Percentiles rank a stretch among this genome's conserved stretches.
phyloP scores from a whole-genome alignment of 2,113 vertebrate species.

The Myotis lucifugus region DNA sequence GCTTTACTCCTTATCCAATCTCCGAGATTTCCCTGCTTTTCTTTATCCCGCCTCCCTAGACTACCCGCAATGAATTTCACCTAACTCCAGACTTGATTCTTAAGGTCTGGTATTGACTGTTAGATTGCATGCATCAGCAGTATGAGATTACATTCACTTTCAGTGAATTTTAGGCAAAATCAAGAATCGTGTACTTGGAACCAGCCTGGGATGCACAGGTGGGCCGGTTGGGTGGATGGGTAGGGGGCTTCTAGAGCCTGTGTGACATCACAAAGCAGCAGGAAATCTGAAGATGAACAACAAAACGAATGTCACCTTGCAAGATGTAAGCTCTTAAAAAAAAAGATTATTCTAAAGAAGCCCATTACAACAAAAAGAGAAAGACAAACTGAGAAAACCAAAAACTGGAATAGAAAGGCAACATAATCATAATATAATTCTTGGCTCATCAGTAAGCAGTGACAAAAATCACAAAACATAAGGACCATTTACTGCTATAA shows the following conservation, averaged over 20 bases:
- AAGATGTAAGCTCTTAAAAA: background rate
- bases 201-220: background rate
- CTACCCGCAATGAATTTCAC: background rate
- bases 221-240: background rate
- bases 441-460: background rate
- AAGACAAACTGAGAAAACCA: background rate
- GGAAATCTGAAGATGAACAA: background rate
- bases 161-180: background rate
- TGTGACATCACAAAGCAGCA: background rate
- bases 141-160: background rate
- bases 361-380: background rate
- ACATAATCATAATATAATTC: background rate
- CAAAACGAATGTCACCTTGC: background rate
- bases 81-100: background rate
- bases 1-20: background rate
- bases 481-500: background rate
- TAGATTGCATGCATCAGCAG: too few species aligned
- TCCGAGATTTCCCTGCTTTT: background rate
- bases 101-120: background rate
- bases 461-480: background rate
- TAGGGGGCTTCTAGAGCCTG: background rate
- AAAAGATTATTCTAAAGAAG: background rate
- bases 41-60: background rate
- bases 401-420: background rate
- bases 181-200: background rate